A percentile compares a stretch with the other conserved stretches of the same genome.
phyloP scores from a whole-genome alignment of 2,797 vertebrate species.

The Botia almorhae region DNA sequence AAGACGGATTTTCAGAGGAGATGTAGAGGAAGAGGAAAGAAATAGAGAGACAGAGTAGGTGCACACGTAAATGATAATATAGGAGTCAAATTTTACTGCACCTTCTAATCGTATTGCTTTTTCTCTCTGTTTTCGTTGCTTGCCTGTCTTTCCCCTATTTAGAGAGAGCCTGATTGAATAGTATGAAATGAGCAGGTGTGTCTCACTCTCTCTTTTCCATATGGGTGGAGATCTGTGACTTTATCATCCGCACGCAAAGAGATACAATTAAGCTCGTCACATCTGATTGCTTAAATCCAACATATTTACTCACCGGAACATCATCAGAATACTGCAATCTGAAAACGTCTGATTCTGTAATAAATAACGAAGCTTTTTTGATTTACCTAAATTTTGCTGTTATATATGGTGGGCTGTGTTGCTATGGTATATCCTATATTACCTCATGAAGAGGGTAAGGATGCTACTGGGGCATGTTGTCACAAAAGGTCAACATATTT shows the following conservation, averaged over 20 bases:
- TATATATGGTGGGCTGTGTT: slow-evolving; percentile 29
- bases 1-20: background rate
- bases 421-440: no score
- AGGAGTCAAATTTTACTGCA: background rate
- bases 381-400: background rate
- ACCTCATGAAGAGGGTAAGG: no score
- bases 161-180: slow-evolving; percentile 26
- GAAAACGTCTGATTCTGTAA: slow-evolving; percentile 37
- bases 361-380: slow-evolving; percentile 8
- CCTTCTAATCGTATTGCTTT: slow-evolving; percentile 3
- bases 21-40: background rate
- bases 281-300: slow-evolving; percentile 43
- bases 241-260: slow-evolving; percentile 34
- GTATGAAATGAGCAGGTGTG: slow-evolving; percentile 33
- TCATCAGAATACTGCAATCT: slow-evolving; percentile 8
- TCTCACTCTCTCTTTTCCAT: slow-evolving; percentile 28
- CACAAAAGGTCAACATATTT: background rate
- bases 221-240: slow-evolving; percentile 32
- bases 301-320: slow-evolving; percentile 37
- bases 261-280: slow-evolving; percentile 52
- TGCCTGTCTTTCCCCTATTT: background rate
- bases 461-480: background rate
- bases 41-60: background rate
- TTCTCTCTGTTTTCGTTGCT: background rate
- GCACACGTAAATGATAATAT: background rate